Evolutionary conservation across 2,797 vertebrate species (phyloP).

Genomic region (Lepus townsendii): DNA sequence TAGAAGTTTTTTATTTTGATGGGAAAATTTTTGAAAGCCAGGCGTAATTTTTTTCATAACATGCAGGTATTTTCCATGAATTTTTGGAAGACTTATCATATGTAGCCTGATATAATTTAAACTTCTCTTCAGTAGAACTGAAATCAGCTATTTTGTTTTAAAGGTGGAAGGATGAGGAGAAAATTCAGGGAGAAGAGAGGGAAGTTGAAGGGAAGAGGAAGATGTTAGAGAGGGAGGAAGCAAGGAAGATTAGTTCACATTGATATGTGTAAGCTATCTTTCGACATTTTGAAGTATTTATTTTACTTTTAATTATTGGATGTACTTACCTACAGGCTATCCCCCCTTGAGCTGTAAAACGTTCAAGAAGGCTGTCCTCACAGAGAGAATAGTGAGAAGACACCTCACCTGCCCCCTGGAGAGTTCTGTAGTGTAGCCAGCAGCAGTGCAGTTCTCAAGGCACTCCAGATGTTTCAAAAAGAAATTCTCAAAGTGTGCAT

Average conservation of each 20-base stretch:
- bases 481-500: not conserved
- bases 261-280: not conserved
- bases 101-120: not conserved
- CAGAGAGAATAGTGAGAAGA: not conserved
- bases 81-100: too few relatives aligned
- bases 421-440: not conserved
- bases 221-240: not conserved
- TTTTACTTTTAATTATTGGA: slow-evolving; percentile 18
- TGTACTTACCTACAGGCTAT: not conserved
- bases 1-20: too few relatives aligned
- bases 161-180: not conserved
- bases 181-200: too few relatives aligned
- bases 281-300: not conserved
- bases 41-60: too few relatives aligned
- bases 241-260: not conserved
- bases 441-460: not conserved
- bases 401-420: not conserved
- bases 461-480: not conserved
- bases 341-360: not conserved
- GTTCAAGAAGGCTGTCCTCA: not conserved
- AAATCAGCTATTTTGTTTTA: not conserved
- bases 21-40: too few relatives aligned
- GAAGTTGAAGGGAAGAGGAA: not conserved
- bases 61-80: too few relatives aligned
- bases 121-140: not conserved